phyloP scores from a whole-genome alignment of 1,140 invertebrate genomes.

The Drosophila athabasca region DNA sequence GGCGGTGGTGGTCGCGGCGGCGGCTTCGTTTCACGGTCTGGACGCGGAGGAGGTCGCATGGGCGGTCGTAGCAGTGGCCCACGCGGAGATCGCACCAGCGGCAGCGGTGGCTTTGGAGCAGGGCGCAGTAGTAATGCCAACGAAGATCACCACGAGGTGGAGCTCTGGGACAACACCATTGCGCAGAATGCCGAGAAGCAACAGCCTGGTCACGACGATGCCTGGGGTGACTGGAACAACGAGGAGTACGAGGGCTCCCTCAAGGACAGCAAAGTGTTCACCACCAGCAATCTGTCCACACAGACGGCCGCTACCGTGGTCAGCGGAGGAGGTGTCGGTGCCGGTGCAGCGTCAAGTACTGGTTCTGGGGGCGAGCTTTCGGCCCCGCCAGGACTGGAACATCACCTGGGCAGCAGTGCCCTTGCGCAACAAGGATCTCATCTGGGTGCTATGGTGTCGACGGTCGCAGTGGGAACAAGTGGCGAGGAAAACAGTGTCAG shows the following conservation, averaged over 20 bases:
- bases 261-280: constrained; percentile 97
- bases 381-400: constrained; percentile 80
- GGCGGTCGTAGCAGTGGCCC: constrained; percentile 82
- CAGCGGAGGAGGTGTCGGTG: constrained; percentile 38
- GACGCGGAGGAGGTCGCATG: constrained; percentile 85
- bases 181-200: constrained; percentile 80
- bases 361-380: constrained; percentile 46
- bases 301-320: constrained; percentile 72
- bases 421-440: constrained; percentile 70
- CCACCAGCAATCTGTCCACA: constrained; percentile 86
- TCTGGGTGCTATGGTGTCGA: constrained; percentile 18
- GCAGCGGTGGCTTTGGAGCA: constrained; percentile 85
- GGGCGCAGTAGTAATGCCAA: constrained; percentile 74
- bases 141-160: constrained; percentile 84
- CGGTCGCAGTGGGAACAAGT: constrained; percentile 1
- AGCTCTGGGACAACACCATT: constrained; percentile 84
- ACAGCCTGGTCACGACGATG: constrained; percentile 76
- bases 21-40: constrained; percentile 84
- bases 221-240: constrained; percentile 93
- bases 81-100: constrained; percentile 84
- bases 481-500: constrained; percentile 41
- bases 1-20: constrained; percentile 78
- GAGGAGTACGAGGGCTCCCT: constrained; percentile 97
- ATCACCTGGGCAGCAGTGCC: constrained; percentile 45
- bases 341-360: constrained; percentile 7